phyloP scores from a whole-genome alignment of 2,113 vertebrate species.

The Ancistrus triradiatus region DNA sequence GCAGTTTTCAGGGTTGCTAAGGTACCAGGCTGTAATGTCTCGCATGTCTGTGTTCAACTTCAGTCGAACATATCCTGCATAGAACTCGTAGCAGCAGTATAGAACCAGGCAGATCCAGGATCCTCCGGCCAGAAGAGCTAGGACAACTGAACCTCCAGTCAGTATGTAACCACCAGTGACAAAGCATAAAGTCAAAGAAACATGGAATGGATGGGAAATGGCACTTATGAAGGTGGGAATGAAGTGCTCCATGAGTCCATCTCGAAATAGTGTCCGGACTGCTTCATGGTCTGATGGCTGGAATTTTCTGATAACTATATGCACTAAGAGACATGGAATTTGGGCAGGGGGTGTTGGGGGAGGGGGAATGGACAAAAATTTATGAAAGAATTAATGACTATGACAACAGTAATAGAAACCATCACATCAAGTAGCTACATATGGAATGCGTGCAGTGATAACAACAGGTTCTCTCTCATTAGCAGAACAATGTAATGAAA shows the following conservation, averaged over 20 bases:
- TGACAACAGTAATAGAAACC: too few species aligned
- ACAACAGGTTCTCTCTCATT: background rate
- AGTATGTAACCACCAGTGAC: slow-evolving; percentile 44
- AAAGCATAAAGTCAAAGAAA: slow-evolving; percentile 49
- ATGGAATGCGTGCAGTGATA: too few species aligned
- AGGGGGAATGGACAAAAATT: too few species aligned
- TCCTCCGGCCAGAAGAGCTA: slow-evolving; percentile 43
- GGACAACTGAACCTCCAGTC: slow-evolving; percentile 31
- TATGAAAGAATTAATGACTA: too few species aligned
- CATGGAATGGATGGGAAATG: slow-evolving; percentile 50
- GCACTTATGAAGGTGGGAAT: slow-evolving; percentile 53
- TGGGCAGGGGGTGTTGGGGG: too few species aligned
- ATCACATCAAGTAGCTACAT: too few species aligned
- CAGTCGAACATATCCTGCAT: slow-evolving; percentile 30
- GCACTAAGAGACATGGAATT: slow-evolving; percentile 42
- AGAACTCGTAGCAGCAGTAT: slow-evolving; percentile 54
- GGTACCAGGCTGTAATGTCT: slow-evolving; percentile 57
- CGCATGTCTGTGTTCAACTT: slow-evolving; percentile 57
- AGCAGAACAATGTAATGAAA: background rate
- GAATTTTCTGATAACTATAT: slow-evolving; percentile 56
- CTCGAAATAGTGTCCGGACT: slow-evolving; percentile 50
- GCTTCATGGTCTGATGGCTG: slow-evolving; percentile 51
- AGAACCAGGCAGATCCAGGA: slow-evolving; percentile 56
- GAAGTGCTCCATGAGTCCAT: slow-evolving; percentile 55
- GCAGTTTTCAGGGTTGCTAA: slow-evolving; percentile 54